A percentile compares a stretch with the other conserved stretches of the same genome.
Conservation (phyloP, 2,113 vertebrate species). For the Ceyx cyanopectus region DNA sequence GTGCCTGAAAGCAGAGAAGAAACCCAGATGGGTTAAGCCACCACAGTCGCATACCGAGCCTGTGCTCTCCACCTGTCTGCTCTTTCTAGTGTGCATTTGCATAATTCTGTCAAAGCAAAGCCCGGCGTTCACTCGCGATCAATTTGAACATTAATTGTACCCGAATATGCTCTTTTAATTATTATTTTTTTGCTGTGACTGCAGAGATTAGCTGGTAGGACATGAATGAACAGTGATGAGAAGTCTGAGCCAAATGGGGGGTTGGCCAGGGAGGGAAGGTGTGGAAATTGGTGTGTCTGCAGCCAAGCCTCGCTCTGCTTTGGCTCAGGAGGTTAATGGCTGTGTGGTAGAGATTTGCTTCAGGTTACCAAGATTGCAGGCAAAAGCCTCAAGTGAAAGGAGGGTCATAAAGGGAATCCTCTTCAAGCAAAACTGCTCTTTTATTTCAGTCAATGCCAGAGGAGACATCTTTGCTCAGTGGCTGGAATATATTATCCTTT, state of each 20-base stretch:
- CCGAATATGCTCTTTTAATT: neutral
- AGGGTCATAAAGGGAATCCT: slow-evolving; percentile 13
- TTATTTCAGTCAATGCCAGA: slow-evolving; percentile 45
- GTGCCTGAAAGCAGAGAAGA: neutral
- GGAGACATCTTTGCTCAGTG: neutral
- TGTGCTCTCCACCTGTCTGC: slow-evolving; percentile 19
- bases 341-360: neutral
- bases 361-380: neutral
- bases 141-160: slow-evolving; percentile 40
- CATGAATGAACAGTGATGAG: neutral
- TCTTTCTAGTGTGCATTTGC: slow-evolving; percentile 16
- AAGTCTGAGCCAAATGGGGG: neutral
- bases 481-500: slow-evolving; percentile 60
- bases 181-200: neutral
- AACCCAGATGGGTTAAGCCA: neutral
- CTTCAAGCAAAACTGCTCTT: slow-evolving; percentile 43
- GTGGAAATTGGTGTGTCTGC: neutral
- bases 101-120: slow-evolving; percentile 41
- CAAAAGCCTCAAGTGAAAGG: neutral
- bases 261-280: neutral
- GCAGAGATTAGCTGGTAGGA: neutral
- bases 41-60: neutral
- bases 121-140: neutral
- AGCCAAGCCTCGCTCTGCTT: neutral
- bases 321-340: slow-evolving; percentile 36